These are phyloP conservation scores for Ormyrus nitidulus DNA, from an alignment of 2,888 invertebrate species.

Conservation along the genomic window DNA sequence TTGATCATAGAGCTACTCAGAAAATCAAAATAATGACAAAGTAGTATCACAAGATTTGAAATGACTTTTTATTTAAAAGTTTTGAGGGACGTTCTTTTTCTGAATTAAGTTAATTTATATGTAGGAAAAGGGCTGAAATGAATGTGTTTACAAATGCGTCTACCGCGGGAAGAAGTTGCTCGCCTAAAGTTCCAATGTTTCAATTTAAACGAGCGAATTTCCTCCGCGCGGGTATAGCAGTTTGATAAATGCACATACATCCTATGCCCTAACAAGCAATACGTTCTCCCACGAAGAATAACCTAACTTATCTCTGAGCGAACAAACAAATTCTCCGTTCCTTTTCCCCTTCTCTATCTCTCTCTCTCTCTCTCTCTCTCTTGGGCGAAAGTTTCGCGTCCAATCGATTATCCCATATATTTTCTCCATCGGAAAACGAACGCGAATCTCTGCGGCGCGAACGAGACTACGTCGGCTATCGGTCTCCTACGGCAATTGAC, in stretches of 20 bases:
- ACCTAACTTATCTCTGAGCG: background rate
- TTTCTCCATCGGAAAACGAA: background rate
- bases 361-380: background rate
- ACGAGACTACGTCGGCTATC: background rate
- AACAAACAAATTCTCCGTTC: constrained; percentile 37
- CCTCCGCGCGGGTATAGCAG: background rate
- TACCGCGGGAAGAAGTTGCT: background rate
- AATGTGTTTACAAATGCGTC: background rate
- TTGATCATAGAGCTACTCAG: too few relatives aligned
- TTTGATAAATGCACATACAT: constrained; percentile 7
- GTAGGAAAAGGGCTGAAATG: too few relatives aligned
- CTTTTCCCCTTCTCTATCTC: background rate
- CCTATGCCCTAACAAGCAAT: background rate
- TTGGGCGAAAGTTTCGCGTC: constrained; percentile 20
- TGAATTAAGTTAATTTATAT: too few relatives aligned
- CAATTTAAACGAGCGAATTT: background rate
- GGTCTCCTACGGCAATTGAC: constrained; percentile 20
- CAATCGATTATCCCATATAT: constrained; percentile 28
- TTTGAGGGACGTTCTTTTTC: too few relatives aligned
- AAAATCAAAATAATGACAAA: too few relatives aligned
- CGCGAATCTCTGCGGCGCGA: background rate
- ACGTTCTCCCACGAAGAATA: background rate
- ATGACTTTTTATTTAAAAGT: too few relatives aligned
- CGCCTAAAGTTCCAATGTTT: background rate
- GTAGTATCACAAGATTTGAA: too few relatives aligned